Evolutionary conservation across 2,113 vertebrate species (phyloP), one percentile per base, ranked within the genome.

Genomic region (Ictalurus furcatus): DNA sequence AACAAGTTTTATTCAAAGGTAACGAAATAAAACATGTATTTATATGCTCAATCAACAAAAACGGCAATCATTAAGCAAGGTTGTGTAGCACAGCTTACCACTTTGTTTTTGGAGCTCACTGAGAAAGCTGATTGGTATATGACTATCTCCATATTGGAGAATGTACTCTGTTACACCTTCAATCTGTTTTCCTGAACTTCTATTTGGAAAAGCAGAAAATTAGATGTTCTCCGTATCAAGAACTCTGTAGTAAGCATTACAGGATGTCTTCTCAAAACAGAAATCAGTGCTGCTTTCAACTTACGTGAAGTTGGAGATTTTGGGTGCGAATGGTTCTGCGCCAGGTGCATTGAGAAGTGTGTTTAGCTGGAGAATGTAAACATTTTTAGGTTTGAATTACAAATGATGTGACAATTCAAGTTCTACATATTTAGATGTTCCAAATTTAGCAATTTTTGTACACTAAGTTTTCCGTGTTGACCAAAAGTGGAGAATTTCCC

Each of bases 71-170:
- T 54, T 11, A 54, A 13, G 52, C 52, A 54, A 54, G 52, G 7
- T 54, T 54, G 52, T 54, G 52, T 54, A 54, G 52, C 12, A 13
- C 52, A 13, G 12, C 52, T 54, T 54, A 13, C 52, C 52, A 1
- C 52, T 54, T 54, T 54, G 52, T 54, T 54, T 54, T 9, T 54
- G 52, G 52, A 67, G 63, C 30, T 34, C 3, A 30, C n/a, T 30
- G 34, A 74, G 16, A 8, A 74, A 40, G 34, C 6, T 40, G 34
- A 37, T 74, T 40, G 65, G 79, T 13, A 5, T 37, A 52, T 54
- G n/a, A 52, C 23, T 30, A 16, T 87, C 86, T 54, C 59, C 79
- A 83, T 71, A 14, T 23, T 58, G 19, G 52, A 88, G 73, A 30
- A 30, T 73, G 65, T 88, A 88, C 11, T n/a, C 79, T 52, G 83